Evolutionary conservation across 2,113 vertebrate species (phyloP).

Genomic region (Cyprinodon brontotheroides): DNA sequence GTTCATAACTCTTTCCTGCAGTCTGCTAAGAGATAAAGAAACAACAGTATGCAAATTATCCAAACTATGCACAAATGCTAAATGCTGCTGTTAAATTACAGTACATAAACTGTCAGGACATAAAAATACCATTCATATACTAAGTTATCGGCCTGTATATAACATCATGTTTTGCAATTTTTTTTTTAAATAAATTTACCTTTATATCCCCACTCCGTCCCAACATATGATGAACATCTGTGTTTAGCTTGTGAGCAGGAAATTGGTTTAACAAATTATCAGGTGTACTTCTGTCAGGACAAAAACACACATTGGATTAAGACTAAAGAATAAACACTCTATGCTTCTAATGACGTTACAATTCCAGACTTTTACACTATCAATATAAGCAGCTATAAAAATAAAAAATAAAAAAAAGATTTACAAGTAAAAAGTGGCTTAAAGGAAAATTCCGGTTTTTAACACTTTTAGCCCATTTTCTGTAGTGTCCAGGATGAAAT

Average conservation of each 20-base stretch:
- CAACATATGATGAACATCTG: slow-evolving; percentile 83
- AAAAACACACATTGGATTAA: slow-evolving; percentile 10
- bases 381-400: neutral
- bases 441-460: too few species aligned
- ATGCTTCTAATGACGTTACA: neutral
- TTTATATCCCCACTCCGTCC: slow-evolving; percentile 52
- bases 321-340: neutral
- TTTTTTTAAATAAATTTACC: slow-evolving; percentile 43
- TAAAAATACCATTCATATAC: neutral
- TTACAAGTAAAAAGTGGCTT: too few species aligned
- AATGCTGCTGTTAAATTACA: neutral
- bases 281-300: slow-evolving; percentile 40
- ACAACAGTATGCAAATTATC: neutral
- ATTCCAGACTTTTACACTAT: neutral
- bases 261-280: slow-evolving; percentile 67
- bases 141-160: neutral
- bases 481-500: too few species aligned
- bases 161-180: neutral
- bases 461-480: too few species aligned
- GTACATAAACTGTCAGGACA: neutral
- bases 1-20: slow-evolving; percentile 40
- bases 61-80: neutral
- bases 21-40: slow-evolving; percentile 17
- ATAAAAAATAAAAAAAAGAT: too few species aligned
- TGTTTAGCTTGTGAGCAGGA: slow-evolving; percentile 74